Base-by-base conservation (phyloP, 2,797 vertebrate genomes). In the Apodemus agrarius region DNA sequence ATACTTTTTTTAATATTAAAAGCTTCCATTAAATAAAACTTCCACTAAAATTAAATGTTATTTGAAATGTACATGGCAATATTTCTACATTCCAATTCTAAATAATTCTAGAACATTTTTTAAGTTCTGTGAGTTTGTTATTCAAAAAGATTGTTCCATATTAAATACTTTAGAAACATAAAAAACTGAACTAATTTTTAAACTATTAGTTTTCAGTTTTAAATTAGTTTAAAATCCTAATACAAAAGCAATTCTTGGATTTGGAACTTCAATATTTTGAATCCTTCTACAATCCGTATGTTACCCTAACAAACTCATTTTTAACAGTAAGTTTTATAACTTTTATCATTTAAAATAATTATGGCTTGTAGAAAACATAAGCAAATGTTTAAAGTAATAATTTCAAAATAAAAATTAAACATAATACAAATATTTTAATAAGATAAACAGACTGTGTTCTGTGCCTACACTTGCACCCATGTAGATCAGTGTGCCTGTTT, bases 171-270 rank as follows among this genome's bases (percentile, higher is more conserved):
- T 94, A 43, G 6, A 43, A 69, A 93, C 78, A 3, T 40, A 89
- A 4, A 90, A 72, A 94, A 22, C 57, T 92, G 80, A 91, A 79
- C n/a, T 84, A 63, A 84, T 52, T 75, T 84, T 90, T 95, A 95
- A n/a, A 90, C 46, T 65, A 43, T 26, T 6, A 87, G 22, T 6
- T 11, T n/a, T n/a, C n/a, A n/a, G n/a, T n/a, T n/a, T n/a, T n/a
- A n/a, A n/a, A n/a, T n/a, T n/a, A n/a, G n/a, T 57, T 67, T 96
- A 31, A 67, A 96, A 85, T 91, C 6, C 4, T 67, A 40, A 87
- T 89, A 54, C 67, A 78, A 46, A 52, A 82, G 34, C 40, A 7
- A 11, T 43, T 69, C 87, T 79, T 37, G 86, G 88, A 89, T 78
- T 52, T 46, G 16, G 84, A 78, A 65, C 12, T 85, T 79, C 40